Evolutionary conservation across 2,888 invertebrate genomes (phyloP).

Genomic region (Netelia virgata): DNA sequence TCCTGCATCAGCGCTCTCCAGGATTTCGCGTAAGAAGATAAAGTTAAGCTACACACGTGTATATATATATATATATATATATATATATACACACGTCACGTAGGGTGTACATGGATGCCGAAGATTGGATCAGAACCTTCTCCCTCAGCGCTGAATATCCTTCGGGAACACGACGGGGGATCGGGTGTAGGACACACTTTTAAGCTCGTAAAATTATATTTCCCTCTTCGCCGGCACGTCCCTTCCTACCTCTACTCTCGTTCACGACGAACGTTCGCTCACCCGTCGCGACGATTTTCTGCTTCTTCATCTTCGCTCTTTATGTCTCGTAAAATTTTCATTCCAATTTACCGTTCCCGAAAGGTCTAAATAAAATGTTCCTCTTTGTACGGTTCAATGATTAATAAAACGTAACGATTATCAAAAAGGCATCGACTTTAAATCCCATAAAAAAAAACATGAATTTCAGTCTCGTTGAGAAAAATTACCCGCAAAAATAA

Average conservation of each 20-base stretch:
- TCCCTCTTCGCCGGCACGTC: not conserved
- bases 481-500: not conserved
- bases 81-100: not conserved
- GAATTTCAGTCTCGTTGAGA: too few species aligned
- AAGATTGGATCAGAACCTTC: slow-evolving; percentile 14
- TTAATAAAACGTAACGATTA: too few species aligned
- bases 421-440: too few species aligned
- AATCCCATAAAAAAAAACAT: too few species aligned
- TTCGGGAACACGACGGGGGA: not conserved
- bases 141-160: not conserved
- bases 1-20: too few species aligned
- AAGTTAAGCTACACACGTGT: not conserved
- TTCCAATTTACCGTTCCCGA: not conserved
- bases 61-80: slow-evolving; percentile 15
- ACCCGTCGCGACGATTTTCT: not conserved
- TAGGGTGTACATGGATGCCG: not conserved
- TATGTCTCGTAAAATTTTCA: slow-evolving; percentile 34
- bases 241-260: not conserved
- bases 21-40: too few species aligned
- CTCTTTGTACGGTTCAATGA: too few species aligned
- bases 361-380: too few species aligned
- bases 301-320: not conserved
- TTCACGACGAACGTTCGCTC: not conserved
- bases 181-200: slow-evolving; percentile 22
- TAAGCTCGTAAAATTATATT: slow-evolving; percentile 32